These are phyloP conservation scores for Podargus strigoides DNA, from an alignment of 2,797 vertebrate species.

Conservation along the genomic window DNA sequence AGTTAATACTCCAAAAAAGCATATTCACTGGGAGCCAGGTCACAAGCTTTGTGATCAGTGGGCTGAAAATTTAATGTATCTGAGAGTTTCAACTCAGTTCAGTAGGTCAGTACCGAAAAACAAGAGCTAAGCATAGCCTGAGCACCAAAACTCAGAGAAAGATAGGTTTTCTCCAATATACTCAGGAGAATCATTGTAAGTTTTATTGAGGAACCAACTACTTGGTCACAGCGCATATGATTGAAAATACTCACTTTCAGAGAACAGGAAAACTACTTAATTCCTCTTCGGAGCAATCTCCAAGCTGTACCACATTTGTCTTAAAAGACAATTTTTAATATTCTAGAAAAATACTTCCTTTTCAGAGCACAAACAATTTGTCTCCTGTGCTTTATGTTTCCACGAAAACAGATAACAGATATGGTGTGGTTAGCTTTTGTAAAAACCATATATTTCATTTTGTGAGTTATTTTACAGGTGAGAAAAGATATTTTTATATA, in stretches of 20 bases:
- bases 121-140: neutral
- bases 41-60: neutral
- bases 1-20: neutral
- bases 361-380: neutral
- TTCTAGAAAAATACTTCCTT: neutral
- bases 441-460: neutral
- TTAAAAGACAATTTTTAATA: neutral
- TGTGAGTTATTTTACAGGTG: neutral
- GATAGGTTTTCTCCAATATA: neutral
- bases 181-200: neutral
- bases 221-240: neutral
- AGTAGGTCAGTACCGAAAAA: neutral
- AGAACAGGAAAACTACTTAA: neutral
- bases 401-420: neutral
- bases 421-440: accelerated
- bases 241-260: neutral
- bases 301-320: neutral
- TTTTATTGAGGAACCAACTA: neutral
- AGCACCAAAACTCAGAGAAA: neutral
- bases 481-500: accelerated
- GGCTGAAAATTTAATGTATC: neutral
- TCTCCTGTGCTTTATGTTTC: neutral
- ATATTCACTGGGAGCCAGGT: neutral
- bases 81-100: neutral
- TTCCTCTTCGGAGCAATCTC: neutral